Conservation (phyloP, 2,888 invertebrate species). For the Ormyrus thymus region DNA sequence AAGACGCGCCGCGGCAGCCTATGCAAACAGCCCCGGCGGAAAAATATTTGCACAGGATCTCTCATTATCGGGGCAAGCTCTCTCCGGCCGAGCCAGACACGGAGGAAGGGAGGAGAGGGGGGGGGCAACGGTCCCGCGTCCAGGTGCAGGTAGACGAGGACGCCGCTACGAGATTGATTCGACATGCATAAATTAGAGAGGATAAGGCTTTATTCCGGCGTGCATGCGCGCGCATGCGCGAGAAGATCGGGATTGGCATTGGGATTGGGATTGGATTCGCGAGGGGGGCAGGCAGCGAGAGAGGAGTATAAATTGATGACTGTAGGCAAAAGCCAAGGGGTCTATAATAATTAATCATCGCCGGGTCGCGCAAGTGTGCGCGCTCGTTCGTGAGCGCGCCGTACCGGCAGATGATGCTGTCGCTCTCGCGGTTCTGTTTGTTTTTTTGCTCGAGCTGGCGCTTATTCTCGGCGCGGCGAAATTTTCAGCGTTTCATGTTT, state of each 20-base stretch:
- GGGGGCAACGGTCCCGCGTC: conserved; percentile 66
- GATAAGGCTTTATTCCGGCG: conserved; percentile 70
- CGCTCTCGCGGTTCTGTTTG: neutral
- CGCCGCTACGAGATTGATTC: conserved; percentile 72
- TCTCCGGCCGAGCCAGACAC: conserved; percentile 2
- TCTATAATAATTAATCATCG: conserved; percentile 75
- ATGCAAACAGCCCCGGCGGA: conserved; percentile 71
- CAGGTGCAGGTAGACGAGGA: conserved; percentile 68
- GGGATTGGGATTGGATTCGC: conserved; percentile 65
- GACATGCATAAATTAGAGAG: conserved; percentile 75
- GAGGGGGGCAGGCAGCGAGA: conserved; percentile 54
- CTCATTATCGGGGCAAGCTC: conserved; percentile 71
- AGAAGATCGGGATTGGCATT: conserved; percentile 59
- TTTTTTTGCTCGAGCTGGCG: neutral
- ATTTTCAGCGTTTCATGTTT: too few species aligned
- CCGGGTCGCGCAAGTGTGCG: conserved; percentile 58
- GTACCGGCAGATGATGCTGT: neutral
- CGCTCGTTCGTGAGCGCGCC: conserved; percentile 1
- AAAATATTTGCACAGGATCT: conserved; percentile 75
- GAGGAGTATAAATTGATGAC: conserved; percentile 73
- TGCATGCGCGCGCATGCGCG: conserved; percentile 58
- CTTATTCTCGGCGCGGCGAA: neutral
- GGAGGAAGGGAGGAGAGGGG: neutral
- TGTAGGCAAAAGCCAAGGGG: conserved; percentile 72
- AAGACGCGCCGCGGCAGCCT: conserved; percentile 56